Base-by-base conservation (phyloP, 1,140 invertebrate genomes). In the Bacillus rossius region DNA sequence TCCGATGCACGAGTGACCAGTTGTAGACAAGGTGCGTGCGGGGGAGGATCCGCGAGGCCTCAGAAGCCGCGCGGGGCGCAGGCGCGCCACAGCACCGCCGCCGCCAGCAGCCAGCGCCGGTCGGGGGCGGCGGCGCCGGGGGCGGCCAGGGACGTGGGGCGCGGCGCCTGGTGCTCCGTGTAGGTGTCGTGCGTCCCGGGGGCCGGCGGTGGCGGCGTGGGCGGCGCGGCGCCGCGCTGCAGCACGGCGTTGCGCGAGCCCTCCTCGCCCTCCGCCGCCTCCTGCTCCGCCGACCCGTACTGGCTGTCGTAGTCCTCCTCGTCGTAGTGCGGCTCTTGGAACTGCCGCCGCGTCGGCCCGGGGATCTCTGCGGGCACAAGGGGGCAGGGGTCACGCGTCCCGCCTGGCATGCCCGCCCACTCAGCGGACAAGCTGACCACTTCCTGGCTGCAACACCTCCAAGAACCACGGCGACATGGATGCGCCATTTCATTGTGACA, bases 281-380 rank as follows among this genome's bases (percentile, higher is more conserved):
- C 40, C 23, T 37, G 40, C 29, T 57, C 55, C 29, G 55, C 55
- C 13, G 55, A 57, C 14, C 55, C 55, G 26, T 57, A 49, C n/a
- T 37, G 25, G 16, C 26, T 20, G 7, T 25, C 45, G 43, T 49
- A 26, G 25, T 50, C 55, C 5, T 57, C 55, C 22, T 57, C 55
- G 2, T 57, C 55, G 13, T 57, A 26, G 3, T n/a, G 34, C n/a
- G 48, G 16, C 7, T 43, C 16, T 13, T 26, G 19, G 23, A 22
- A 56, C 41, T 26, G 41, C 16, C 20, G 34, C 4, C 45, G 23
- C n/a, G 43, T 34, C 3, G 55, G 26, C 0, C 42, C 23, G 1
- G 55, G 55, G 26, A 57, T 57, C 55, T 49, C 55, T 57, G 45
- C 17, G 16, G 2, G 17, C n/a, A 55, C 20, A 1, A 26, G 13